Evolutionary conservation across 2,797 vertebrate species (phyloP), one percentile per base, ranked within the genome.

Genomic region (Scleropages formosus): DNA sequence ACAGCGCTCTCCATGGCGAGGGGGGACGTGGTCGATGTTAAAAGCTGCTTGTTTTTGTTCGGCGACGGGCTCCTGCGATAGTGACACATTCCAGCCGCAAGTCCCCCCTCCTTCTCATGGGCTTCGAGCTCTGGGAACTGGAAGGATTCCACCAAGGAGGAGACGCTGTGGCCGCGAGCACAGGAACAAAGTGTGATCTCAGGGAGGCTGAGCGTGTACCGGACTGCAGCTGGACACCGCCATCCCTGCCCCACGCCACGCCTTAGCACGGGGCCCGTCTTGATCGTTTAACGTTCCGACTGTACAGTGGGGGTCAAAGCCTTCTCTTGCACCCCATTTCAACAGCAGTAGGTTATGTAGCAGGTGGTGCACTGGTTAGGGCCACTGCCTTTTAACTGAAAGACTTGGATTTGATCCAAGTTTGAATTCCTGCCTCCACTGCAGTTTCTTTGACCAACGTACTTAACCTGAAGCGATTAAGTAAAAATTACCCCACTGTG

Each of bases 1-100:
- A 89, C 88, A 88, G 80, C 72, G 69, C 74, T 69, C 77, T 85
- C 80, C 26, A 22, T 22, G 31, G 63, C 24, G 73, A 44, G 51
- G 20, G 6, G 22, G 62, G 47, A 59, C 26, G 24, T 49, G 53
- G 31, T 64, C n/a, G 27, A 22, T n/a, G 39, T 60, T 75, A 58
- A 75, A 75, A 75, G 74, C 64, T 4, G 51, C 22, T 39, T 60
- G 51, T 58, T 39, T 72, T 1, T 61, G 59, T 61, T 61, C 16
- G 20, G 3, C 10, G 16, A n/a, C 3, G 15, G 59, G 9, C 18
- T 56, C 12, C 9, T 56, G 67, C 11, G 4, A 58, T 18, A 15
- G 51, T 26, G n/a, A 60, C 64, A 39, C 15, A 31, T 64, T 12
- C 39, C 31, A 16, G n/a, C 74, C 64, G 26, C 22, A 11, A 16